These are phyloP conservation scores for Thalpophila matura DNA, from an alignment of 2,888 invertebrate genomes.

Conservation along the genomic window DNA sequence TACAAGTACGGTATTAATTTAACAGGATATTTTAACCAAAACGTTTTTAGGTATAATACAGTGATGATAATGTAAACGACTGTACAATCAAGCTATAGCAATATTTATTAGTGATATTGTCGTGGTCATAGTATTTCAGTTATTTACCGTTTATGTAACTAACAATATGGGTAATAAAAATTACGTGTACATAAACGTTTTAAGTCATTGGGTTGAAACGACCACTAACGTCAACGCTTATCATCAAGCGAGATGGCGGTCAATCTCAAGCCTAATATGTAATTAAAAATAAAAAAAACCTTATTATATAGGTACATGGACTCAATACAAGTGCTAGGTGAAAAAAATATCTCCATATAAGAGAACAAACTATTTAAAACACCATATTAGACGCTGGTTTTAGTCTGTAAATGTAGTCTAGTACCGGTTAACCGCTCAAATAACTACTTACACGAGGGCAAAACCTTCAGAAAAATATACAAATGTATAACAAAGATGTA, in stretches of 20 bases:
- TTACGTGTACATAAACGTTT: not conserved
- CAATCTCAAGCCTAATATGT: too few species aligned
- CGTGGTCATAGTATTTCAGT: not conserved
- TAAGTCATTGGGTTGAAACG: not conserved
- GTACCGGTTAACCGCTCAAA: not conserved
- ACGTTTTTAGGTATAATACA: slow-evolving; percentile 1
- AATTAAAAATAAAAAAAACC: too few species aligned
- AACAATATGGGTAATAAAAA: not conserved
- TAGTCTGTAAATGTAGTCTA: too few species aligned
- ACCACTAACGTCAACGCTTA: too few species aligned
- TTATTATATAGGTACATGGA: too few species aligned
- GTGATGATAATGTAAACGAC: not conserved
- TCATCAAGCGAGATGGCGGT: too few species aligned
- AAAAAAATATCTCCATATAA: too few species aligned
- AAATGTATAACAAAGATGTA: slow-evolving; percentile 31
- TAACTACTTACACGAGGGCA: slow-evolving; percentile 39
- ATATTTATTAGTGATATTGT: not conserved
- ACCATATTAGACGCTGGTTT: not conserved
- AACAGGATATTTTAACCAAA: slow-evolving; percentile 12
- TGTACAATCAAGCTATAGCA: not conserved
- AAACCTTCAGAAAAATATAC: slow-evolving; percentile 35
- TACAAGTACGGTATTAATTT: not conserved
- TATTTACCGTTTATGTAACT: slow-evolving; percentile 1
- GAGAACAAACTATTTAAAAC: not conserved
- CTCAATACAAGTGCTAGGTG: too few species aligned